Base-by-base conservation (phyloP, 2,113 vertebrate genomes). In the Orthochromis malagaraziensis region DNA sequence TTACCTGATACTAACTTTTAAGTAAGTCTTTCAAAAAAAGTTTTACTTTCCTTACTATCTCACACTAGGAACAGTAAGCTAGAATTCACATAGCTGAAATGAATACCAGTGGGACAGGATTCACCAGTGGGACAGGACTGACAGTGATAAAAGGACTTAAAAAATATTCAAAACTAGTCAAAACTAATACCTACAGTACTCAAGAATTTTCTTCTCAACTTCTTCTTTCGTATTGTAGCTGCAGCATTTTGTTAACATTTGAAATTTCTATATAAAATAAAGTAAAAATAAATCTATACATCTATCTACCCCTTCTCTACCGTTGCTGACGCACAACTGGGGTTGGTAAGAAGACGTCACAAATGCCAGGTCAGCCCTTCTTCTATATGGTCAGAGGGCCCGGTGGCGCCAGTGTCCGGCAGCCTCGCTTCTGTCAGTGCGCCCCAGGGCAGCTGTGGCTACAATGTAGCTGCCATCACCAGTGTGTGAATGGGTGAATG, bases 301-400 rank as follows among this genome's bases (percentile, higher is more conserved):
- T 63, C 58, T 35, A 63, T 63, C 17, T 35, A 35, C 58, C 31
- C 58, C 31, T 63, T 63, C 17, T n/a, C 31, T 91, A 53, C 80
- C n/a, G 12, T 84, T 92, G 90, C 85, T 91, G 90, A 94, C 21
- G 17, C 90, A 93, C 86, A 91, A 90, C 88, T 90, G 77, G 54
- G 85, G 81, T 45, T 82, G 77, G 29, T 70, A 54, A 53, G 85
- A 86, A 55, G 79, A 87, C 84, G 84, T 86, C 89, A 89, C 80
- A 89, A 55, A 84, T 88, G 85, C 86, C 29, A 47, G 84, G 84
- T 94, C 86, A 89, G 81, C 93, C 65, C 31, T 84, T 93, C 63
- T 79, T 90, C 85, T 87, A 82, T 88, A 21, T 21, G 21, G 21
- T 21, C 21, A 21, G 21, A 21, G 21, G 21, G 21, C 21, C 21